Evolutionary conservation across 2,113 vertebrate genomes (phyloP).

Genomic region (Nothoprocta pentlandii): DNA sequence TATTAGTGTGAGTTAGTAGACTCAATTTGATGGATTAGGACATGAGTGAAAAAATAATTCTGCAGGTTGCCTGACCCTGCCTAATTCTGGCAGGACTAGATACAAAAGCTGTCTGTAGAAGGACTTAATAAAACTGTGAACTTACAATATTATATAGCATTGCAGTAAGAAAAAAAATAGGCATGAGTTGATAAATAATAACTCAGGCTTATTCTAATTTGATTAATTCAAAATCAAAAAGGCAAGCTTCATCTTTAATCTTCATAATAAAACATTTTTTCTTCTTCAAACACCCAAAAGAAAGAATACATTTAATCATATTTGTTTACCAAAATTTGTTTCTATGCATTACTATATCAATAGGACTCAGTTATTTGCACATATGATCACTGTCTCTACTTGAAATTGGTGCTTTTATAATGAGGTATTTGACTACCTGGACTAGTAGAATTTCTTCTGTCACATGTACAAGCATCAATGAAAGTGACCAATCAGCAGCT

Average conservation of each 20-base stretch:
- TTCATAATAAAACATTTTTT: neutral
- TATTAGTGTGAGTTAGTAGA: neutral
- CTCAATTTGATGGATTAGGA: neutral
- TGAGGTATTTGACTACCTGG: neutral
- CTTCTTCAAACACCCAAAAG: neutral
- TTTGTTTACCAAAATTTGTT: neutral
- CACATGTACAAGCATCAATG: neutral
- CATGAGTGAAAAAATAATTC: too few species aligned
- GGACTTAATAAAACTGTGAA: neutral
- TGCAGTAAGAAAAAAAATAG: neutral
- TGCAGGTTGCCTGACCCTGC: too few species aligned
- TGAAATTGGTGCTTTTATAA: neutral
- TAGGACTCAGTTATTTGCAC: neutral
- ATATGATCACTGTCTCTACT: neutral
- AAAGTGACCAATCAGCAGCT: neutral
- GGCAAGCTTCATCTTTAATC: neutral
- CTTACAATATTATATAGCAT: neutral
- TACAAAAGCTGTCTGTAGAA: neutral
- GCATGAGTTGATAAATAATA: neutral
- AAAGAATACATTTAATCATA: neutral
- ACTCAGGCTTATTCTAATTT: neutral
- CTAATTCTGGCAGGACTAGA: too few species aligned
- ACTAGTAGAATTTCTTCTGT: neutral
- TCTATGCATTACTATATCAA: neutral
- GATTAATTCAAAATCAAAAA: neutral